Base-by-base conservation (phyloP, 2,797 vertebrate genomes). In the Artibeus lituratus region DNA sequence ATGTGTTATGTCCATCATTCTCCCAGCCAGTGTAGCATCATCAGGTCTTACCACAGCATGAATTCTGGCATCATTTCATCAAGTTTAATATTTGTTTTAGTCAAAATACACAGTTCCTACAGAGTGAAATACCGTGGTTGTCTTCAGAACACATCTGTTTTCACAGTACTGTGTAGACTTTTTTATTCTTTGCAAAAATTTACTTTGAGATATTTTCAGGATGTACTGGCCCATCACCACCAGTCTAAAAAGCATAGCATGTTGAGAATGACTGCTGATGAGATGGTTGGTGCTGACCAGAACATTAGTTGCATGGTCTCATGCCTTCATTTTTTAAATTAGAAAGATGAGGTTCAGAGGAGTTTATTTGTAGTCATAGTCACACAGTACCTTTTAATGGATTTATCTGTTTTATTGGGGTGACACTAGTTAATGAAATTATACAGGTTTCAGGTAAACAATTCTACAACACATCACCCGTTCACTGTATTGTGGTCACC, bases 71-170 rank as follows among this genome's bases (percentile, higher is more conserved):
- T 93, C 93, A 12, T 47, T 94, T 95, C 32, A 73, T 76, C 88
- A 93, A n/a, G 15, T 59, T 95, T 87, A 96, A 42, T 21, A 12
- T 95, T 86, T 83, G 10, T 93, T 88, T 93, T 90, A 57, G 9
- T 90, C 44, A 83, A 92, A 80, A 65, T 42, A 59, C 67, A 72
- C 42, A 87, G 2, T 69, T 93, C 32, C 10, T 76, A 42, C 22
- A 39, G 19, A 32, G 62, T 53, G 32, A 77, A 73, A 67, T 53
- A 72, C 8, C 87, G 49, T 24, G 70, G 14, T 76, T 91, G 6
- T 44, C 10, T 94, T 53, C 49, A 86, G 32, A 90, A 94, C 7
- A 37, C 32, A 65, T 42, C 32, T 24, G 9, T 73, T 81, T 92
- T 92, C 26, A 24, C 53, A 47, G 19, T 70, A 21, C 11, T 51